Evolutionary conservation across 1,140 invertebrate genomes (phyloP).

Genomic region (Bacillus rossius): DNA sequence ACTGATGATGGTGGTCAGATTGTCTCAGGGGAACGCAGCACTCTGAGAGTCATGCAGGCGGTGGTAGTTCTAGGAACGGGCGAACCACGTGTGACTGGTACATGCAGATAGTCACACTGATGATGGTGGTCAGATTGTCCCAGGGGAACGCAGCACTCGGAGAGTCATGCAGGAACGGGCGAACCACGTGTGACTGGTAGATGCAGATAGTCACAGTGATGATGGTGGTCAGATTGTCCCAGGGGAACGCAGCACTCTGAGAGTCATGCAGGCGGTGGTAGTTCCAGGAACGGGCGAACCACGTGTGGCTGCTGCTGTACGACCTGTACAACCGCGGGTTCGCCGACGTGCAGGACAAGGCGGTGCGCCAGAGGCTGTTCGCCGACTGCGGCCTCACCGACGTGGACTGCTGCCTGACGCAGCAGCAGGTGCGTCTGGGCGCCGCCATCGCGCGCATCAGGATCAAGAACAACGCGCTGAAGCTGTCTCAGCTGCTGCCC

Average conservation of each 20-base stretch:
- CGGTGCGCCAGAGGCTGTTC: neutral
- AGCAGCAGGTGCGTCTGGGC: conserved; percentile 55
- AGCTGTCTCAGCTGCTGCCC: conserved; percentile 38
- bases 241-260: too few species aligned
- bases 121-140: too few species aligned
- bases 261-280: too few species aligned
- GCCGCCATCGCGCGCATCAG: conserved; percentile 61
- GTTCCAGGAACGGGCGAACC: conserved; percentile 31
- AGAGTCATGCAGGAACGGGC: too few species aligned
- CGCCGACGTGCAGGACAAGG: conserved; percentile 9
- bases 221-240: too few species aligned
- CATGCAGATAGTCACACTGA: too few species aligned
- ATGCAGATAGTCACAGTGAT: too few species aligned
- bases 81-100: neutral
- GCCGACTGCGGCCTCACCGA: conserved; percentile 38
- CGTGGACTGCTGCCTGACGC: conserved; percentile 55
- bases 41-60: too few species aligned
- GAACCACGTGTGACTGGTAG: neutral
- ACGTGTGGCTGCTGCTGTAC: conserved; percentile 55
- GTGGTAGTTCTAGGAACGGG: neutral
- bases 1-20: too few species aligned
- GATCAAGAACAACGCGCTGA: conserved; percentile 61
- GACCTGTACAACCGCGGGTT: conserved; percentile 57
- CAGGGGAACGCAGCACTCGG: too few species aligned
- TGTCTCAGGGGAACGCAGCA: too few species aligned